phyloP scores from a whole-genome alignment of 2,113 vertebrate species.

The Bagarius yarrelli region DNA sequence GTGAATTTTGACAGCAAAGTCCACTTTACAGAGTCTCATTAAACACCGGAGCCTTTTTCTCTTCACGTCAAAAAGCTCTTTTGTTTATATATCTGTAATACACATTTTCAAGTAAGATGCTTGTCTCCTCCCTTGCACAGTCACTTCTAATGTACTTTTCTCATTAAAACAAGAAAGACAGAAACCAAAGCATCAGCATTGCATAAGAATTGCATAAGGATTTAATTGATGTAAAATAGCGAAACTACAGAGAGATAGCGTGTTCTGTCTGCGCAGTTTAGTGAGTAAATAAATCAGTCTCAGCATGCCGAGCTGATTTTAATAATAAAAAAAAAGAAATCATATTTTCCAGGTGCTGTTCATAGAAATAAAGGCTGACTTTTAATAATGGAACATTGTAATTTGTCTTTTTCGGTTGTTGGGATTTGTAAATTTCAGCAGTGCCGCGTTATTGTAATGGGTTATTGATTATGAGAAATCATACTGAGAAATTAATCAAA shows the following conservation, averaged over 20 bases:
- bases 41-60: conserved; percentile 6
- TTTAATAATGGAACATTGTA: background rate
- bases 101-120: background rate
- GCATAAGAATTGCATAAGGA: background rate
- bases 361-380: background rate
- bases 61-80: background rate
- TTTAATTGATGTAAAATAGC: background rate
- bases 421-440: background rate
- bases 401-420: background rate
- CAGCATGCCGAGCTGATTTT: background rate
- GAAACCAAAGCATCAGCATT: background rate
- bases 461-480: conserved; percentile 9
- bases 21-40: conserved; percentile 40
- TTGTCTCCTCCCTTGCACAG: background rate
- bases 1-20: conserved; percentile 5
- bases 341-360: background rate
- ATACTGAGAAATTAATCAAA: background rate
- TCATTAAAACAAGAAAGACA: background rate
- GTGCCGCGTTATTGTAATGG: background rate
- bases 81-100: conserved; percentile 20
- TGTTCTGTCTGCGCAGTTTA: background rate
- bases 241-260: background rate
- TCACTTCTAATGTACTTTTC: background rate
- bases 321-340: conserved; percentile 7
- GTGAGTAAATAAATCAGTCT: background rate